Conservation (phyloP, 2,888 invertebrate species). For the Caenorhabditis zanzibari region DNA sequence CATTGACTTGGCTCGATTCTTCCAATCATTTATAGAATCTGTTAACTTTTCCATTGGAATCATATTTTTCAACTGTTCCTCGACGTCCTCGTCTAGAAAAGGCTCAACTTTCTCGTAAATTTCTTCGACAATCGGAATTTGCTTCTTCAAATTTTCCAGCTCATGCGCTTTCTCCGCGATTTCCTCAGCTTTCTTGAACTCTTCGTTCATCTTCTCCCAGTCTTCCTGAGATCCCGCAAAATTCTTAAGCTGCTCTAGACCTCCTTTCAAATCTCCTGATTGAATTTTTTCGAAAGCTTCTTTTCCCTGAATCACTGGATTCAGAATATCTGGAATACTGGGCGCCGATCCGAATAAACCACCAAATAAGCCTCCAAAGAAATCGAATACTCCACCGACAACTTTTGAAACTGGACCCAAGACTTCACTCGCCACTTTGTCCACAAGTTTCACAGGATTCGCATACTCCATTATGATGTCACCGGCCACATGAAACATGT, state of each 20-base stretch:
- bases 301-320: conserved; percentile 5
- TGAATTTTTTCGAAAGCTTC: not conserved
- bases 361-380: not conserved
- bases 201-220: not conserved
- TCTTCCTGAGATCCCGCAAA: conserved; percentile 11
- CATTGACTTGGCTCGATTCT: not conserved
- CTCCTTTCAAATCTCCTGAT: not conserved
- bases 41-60: not conserved
- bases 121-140: not conserved
- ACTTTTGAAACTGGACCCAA: conserved; percentile 5
- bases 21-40: not conserved
- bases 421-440: not conserved
- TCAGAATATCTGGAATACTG: not conserved
- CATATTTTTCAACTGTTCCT: not conserved
- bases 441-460: conserved; percentile 1
- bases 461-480: not conserved
- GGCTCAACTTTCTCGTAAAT: not conserved
- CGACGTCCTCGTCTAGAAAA: not conserved
- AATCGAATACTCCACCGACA: not conserved
- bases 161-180: not conserved
- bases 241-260: not conserved
- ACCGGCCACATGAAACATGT: not conserved
- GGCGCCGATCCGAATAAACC: not conserved
- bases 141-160: not conserved
- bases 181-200: not conserved